Percentiles rank a stretch among this genome's conserved stretches.
phyloP scores from a whole-genome alignment of 2,113 vertebrate genomes.

The Ranitomeya variabilis region DNA sequence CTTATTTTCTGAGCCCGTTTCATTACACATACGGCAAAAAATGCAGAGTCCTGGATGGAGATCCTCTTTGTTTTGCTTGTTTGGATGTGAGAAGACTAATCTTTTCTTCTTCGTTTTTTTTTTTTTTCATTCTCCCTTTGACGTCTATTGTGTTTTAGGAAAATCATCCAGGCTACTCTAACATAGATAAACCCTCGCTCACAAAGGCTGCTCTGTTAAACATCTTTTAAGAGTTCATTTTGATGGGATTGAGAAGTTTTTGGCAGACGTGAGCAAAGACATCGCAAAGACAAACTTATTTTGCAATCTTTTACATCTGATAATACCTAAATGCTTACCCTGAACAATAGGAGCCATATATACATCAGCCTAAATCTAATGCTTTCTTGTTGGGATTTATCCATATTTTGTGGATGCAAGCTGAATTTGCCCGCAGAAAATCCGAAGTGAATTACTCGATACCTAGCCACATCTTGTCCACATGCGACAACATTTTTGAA shows the following conservation, averaged over 20 bases:
- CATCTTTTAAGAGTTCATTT: slow-evolving; percentile 53
- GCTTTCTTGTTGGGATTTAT: neutral
- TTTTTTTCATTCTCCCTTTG: slow-evolving; percentile 32
- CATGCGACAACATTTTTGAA: too few species aligned
- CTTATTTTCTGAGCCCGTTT: slow-evolving; percentile 56
- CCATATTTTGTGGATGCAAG: neutral
- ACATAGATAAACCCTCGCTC: slow-evolving; percentile 22
- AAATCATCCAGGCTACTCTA: slow-evolving; percentile 52
- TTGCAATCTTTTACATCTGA: slow-evolving; percentile 25
- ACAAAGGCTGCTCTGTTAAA: slow-evolving; percentile 52
- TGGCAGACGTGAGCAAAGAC: slow-evolving; percentile 34
- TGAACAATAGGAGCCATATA: neutral
- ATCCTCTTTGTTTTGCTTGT: slow-evolving; percentile 49
- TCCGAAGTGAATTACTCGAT: too few species aligned
- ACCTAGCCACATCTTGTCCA: too few species aligned
- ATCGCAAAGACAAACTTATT: slow-evolving; percentile 31
- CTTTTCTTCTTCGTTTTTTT: slow-evolving; percentile 19
- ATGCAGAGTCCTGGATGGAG: slow-evolving; percentile 53
- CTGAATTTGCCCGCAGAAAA: too few species aligned
- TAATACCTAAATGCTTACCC: neutral
- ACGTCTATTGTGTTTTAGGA: slow-evolving; percentile 50
- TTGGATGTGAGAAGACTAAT: slow-evolving; percentile 51
- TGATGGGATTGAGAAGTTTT: slow-evolving; percentile 49
- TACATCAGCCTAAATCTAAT: neutral
- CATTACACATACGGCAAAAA: slow-evolving; percentile 56